Percentiles rank a stretch among this genome's conserved stretches.
Conservation (phyloP, 2,888 invertebrate species). For the Thera britannica region DNA sequence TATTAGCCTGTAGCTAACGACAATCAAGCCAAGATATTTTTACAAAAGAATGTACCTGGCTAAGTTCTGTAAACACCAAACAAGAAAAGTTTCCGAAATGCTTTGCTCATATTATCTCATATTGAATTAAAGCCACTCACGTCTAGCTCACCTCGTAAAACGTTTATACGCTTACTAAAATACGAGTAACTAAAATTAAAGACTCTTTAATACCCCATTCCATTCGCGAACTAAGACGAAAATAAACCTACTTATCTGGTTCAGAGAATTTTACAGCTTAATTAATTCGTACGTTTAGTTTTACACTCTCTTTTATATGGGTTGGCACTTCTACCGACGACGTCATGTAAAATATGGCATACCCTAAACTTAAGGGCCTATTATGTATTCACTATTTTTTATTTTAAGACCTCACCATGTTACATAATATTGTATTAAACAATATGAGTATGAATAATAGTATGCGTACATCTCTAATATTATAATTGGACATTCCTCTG, state of each 20-base stretch:
- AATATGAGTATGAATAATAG: too few relatives aligned
- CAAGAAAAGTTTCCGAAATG: slow-evolving; percentile 45
- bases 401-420: too few relatives aligned
- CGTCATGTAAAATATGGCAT: too few relatives aligned
- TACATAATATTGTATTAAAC: too few relatives aligned
- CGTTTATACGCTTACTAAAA: slow-evolving; percentile 69
- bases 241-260: slow-evolving; percentile 55
- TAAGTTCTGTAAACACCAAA: slow-evolving; percentile 6
- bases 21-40: too few relatives aligned
- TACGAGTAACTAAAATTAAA: slow-evolving; percentile 68
- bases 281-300: slow-evolving; percentile 34
- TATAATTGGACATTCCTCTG: too few relatives aligned
- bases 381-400: too few relatives aligned
- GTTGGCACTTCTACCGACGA: too few relatives aligned
- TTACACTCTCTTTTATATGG: neutral
- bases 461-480: too few relatives aligned
- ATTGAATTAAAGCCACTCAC: slow-evolving; percentile 69
- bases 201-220: slow-evolving; percentile 65
- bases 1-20: too few relatives aligned
- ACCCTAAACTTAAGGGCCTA: too few relatives aligned
- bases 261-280: slow-evolving; percentile 44
- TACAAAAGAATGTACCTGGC: too few relatives aligned
- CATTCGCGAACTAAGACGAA: slow-evolving; percentile 57
- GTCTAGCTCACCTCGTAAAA: slow-evolving; percentile 69
- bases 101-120: slow-evolving; percentile 36